Percentiles rank a stretch among this genome's conserved stretches.
Evolutionary conservation across 2,113 vertebrate genomes (phyloP).

Genomic region (Hepsetus odoe): DNA sequence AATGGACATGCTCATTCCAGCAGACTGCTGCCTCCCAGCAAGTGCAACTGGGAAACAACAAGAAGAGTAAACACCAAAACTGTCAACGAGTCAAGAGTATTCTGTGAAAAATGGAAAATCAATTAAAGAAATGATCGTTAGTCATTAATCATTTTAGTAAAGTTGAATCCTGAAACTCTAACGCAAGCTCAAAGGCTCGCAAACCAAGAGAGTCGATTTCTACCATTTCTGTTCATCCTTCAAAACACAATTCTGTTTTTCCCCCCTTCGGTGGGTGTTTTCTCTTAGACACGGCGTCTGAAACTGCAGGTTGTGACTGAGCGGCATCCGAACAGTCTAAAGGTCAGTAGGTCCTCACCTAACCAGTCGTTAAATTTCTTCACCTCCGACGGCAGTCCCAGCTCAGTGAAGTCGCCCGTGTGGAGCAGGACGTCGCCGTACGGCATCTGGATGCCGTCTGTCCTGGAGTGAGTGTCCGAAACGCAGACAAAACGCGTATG

Average conservation of each 20-base stretch:
- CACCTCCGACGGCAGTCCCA: conserved; percentile 92
- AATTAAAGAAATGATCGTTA: too few species aligned
- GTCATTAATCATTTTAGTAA: too few species aligned
- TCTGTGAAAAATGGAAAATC: too few species aligned
- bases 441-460: conserved; percentile 95
- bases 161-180: too few species aligned
- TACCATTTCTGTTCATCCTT: neutral
- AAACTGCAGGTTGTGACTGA: neutral
- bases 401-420: conserved; percentile 92
- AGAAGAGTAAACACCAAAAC: too few species aligned
- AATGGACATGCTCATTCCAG: too few species aligned
- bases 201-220: neutral
- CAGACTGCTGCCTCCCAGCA: too few species aligned
- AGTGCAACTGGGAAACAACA: too few species aligned
- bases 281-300: neutral
- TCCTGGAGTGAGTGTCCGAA: conserved; percentile 92
- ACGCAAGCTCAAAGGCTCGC: neutral
- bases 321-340: conserved; percentile 46
- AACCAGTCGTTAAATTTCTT: conserved; percentile 98
- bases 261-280: neutral
- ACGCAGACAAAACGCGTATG: conserved; percentile 92
- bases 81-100: too few species aligned
- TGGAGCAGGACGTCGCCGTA: conserved; percentile 92
- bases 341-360: conserved; percentile 80
- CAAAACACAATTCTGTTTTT: neutral